Evolutionary conservation across 2,797 vertebrate species (phyloP), one percentile per base, ranked within the genome.

Genomic region (Karalla daura): DNA sequence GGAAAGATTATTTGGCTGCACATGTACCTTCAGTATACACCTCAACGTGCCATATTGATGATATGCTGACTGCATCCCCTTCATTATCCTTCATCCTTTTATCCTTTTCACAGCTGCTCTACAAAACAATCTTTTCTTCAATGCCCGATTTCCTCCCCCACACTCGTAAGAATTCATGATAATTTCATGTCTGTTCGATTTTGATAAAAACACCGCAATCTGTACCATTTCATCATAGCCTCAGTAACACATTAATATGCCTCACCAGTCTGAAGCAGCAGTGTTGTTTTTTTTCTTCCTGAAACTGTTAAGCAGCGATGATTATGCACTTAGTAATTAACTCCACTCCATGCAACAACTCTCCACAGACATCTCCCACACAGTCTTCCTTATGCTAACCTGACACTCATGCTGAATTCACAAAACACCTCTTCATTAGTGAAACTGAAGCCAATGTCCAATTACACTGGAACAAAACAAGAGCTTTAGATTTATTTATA

Each of bases 331-430:
- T 63, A 61, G 68, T 84, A 60, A 84, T 84, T 80, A 71, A 54
- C 63, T 76, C 76, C 63, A 63, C 46, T 63, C 46, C 15, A 33
- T 61, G 32, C 44, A 81, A 70, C 76, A 81, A 67, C 67, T 50
- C 75, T 85, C 77, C 12, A 24, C 52, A 83, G 76, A 68, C 74
- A 1, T 81, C 81, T 75, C 81, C 84, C 82, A 86, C 87, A 75
- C 80, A 74, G 59, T 77, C 56, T 60, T 64, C 39, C 68, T 60
- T 63, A 21, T 14, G 28, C 70, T 69, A 74, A 79, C 73, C 76
- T 78, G 64, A 70, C 55, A 30, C 72, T 66, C 30, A 0, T n/a
- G 59, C 49, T 58, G 76, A 76, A 83, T 81, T 70, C 76, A 81
- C 63, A 66, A 73, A 85, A 83, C 74, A 56, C 67, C 66, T 80